Evolutionary conservation across 2,888 invertebrate species (phyloP), one percentile per base, ranked within the genome.

Genomic region (Theodoxus fluviatilis): DNA sequence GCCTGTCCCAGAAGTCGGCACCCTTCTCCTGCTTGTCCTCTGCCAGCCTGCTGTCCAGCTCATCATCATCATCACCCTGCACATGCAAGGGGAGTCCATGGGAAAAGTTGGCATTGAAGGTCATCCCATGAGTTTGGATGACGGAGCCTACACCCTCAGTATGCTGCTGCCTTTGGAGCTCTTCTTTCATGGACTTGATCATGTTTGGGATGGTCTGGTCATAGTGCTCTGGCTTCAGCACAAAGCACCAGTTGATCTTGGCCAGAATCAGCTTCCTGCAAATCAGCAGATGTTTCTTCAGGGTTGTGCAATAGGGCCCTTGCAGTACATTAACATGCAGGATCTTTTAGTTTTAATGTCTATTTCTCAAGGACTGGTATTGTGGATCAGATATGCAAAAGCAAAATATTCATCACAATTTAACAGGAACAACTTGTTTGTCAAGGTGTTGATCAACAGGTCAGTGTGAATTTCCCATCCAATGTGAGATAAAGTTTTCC

Each of bases 171-270:
- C 33, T 64, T 18, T 68, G 47, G 35, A 73, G 55, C 33, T 76
- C 76, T n/a, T 66, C 52, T n/a, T 47, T 67, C 6, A 79, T 75
- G 37, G 78, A 72, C 18, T 64, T 61, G 1, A 80, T 65, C n/a
- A 83, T 70, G 47, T 73, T 72, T 7, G 69, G 71, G 31, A 78
- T 66, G 57, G 74, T 79, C 49, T 68, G 70, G 6, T 74, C 77
- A 75, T 75, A 80, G 18, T 78, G 71, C 33, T 78, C 79, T 1
- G 74, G 71, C 52, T 79, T 79, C 31, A 76, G 72, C 55, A 83
- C 81, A 69, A 83, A 83, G 35, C 78, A 78, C 83, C 83, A 83
- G 70, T 83, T 83, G 64, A 83, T 82, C 67, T 80, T 81, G 15
- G 83, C 82, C 70, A 83, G 64, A 75, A 83, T 83, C 52, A 83